A percentile compares a stretch with the other conserved stretches of the same genome.
phyloP scores from a whole-genome alignment of 2,888 invertebrate genomes.

The Eugnorisma glareosa region DNA sequence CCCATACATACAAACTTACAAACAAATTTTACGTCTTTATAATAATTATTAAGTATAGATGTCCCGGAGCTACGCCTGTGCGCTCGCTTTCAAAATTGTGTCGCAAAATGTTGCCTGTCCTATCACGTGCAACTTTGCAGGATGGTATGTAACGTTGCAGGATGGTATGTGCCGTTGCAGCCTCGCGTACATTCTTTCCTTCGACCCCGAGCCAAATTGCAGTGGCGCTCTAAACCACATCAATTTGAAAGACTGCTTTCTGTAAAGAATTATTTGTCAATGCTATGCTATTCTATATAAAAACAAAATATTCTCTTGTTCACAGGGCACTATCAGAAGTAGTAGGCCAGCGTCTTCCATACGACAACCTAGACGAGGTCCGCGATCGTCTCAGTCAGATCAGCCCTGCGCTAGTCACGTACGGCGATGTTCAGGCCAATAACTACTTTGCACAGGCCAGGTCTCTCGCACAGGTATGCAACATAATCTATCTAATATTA shows the following conservation, averaged over 20 bases:
- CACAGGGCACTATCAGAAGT: slow-evolving; percentile 98
- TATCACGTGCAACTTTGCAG: not conserved
- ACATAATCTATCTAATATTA: not conserved
- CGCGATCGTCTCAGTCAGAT: slow-evolving; percentile 95
- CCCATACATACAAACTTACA: no score
- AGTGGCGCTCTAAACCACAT: not conserved
- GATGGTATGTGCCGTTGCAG: not conserved
- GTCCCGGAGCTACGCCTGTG: no score
- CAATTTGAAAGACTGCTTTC: not conserved
- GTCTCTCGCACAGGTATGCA: slow-evolving; percentile 91
- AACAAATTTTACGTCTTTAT: no score
- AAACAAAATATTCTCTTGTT: not conserved
- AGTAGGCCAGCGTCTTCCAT: slow-evolving; percentile 93
- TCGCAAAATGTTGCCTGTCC: not conserved
- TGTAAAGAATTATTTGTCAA: no score
- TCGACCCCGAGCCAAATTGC: not conserved
- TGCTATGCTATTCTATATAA: not conserved
- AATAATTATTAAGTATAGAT: no score
- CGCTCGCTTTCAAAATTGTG: not conserved
- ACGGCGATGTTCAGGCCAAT: slow-evolving; percentile 95
- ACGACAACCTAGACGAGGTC: slow-evolving; percentile 96
- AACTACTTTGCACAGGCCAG: slow-evolving; percentile 95
- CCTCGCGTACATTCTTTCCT: not conserved
- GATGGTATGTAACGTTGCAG: not conserved
- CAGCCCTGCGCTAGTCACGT: slow-evolving; percentile 96